Evolutionary conservation across 2,797 vertebrate genomes (phyloP).

Genomic region (Pipistrellus nathusii): DNA sequence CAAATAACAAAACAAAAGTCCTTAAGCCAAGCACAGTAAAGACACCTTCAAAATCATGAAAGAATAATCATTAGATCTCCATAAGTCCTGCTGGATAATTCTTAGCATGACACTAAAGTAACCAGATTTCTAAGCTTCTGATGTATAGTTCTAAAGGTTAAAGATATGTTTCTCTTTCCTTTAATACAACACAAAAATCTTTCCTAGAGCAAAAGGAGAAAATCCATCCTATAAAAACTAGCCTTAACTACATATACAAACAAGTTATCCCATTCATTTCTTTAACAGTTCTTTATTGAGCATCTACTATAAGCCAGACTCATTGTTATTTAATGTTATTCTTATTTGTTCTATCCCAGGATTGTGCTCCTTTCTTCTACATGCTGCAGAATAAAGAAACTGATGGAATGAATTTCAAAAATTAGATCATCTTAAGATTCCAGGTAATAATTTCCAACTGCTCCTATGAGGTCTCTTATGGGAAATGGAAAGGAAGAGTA

Average conservation of each 20-base stretch:
- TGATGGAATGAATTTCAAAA: background rate
- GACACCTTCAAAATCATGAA: background rate
- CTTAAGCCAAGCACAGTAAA: background rate
- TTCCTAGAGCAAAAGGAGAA: background rate
- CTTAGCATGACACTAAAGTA: background rate
- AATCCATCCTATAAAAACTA: background rate
- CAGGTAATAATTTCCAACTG: background rate
- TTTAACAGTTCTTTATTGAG: background rate
- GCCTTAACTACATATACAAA: background rate
- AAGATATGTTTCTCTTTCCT: constrained; percentile 42
- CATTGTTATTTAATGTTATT: background rate
- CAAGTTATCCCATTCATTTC: background rate
- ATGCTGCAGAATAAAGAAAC: background rate
- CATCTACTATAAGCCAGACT: background rate
- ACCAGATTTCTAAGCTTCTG: background rate
- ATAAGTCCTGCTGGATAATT: no score
- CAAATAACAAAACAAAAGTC: constrained; percentile 28
- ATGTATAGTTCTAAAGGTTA: background rate
- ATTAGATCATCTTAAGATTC: background rate
- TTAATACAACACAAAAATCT: constrained; percentile 12
- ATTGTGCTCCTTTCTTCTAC: background rate
- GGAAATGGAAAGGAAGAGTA: background rate
- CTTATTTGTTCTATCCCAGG: background rate
- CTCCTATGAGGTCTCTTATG: background rate
- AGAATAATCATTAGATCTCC: background rate